Evolutionary conservation across 2,888 invertebrate genomes (phyloP), one percentile per base, ranked within the genome.

Genomic region (Hesperia comma): DNA sequence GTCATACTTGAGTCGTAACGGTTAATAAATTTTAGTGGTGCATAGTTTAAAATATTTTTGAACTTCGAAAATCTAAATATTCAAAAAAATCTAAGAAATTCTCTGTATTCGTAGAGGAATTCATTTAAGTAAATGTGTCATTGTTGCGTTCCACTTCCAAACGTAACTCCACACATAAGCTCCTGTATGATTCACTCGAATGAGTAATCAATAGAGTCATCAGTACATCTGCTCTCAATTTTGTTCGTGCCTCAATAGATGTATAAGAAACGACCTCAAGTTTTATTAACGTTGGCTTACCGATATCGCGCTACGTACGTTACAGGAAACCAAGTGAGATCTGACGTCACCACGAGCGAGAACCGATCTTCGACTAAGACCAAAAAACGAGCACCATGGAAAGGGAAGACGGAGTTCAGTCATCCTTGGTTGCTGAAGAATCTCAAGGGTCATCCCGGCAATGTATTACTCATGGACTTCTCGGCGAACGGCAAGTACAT

Each of bases 401-500:
- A 91, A 83, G 82, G 86, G 72, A 87, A 94, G 89, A 83, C 92
- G 74, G 86, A 92, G 73, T 84, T 95, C 94, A 88, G 85, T 69
- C 96, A 97, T 82, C 94, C 95, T n/a, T 98, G 97, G 97, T 93
- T 97, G 71, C 89, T 96, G 37, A 95, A 96, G 71, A 95, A 96
- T 64, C 93, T 98, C 75, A 98, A 97, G 86, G 97, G 97, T 14
- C 98, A 98, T 84, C 95, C 95, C 0, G 95, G 95, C 37, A 93
- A 93, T 12, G 95, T 98, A 55, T 89, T 95, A 19, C 95, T 96
- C 77, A 94, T 97, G 85, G 96, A 96, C 80, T 96, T 97, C 85
- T 97, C 97, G 74, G 94, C 95, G 69, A 97, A 97, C 87, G 97
- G 96, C 74, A 98, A 97, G 90, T 97, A 95, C 82, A 93, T 98